These are phyloP conservation scores for Eupeodes luniger DNA, from an alignment of 2,888 invertebrate species.

Conservation along the genomic window DNA sequence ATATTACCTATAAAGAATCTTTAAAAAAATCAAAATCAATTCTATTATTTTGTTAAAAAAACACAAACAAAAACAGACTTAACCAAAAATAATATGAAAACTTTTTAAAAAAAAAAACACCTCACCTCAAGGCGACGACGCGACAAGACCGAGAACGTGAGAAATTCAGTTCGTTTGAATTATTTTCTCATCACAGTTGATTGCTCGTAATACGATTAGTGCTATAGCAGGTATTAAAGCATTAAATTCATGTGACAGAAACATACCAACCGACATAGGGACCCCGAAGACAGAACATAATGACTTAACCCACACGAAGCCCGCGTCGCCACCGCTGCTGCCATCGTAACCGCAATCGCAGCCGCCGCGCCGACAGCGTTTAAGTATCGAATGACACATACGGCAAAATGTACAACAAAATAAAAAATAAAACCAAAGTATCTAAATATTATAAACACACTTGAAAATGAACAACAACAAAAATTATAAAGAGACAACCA, in stretches of 20 bases:
- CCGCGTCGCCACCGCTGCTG: constrained; percentile 57
- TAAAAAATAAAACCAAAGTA: constrained; percentile 43
- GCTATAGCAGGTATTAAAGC: constrained; percentile 83
- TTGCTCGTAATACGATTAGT: constrained; percentile 80
- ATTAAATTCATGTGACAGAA: constrained; percentile 83
- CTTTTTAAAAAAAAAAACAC: constrained; percentile 39
- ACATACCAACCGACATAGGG: constrained; percentile 75
- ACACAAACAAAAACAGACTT: neutral
- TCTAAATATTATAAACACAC: constrained; percentile 66
- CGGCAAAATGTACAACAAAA: constrained; percentile 40
- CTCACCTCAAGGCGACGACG: constrained; percentile 73
- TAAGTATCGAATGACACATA: constrained; percentile 74
- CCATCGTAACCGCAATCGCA: constrained; percentile 51
- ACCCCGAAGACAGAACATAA: constrained; percentile 73
- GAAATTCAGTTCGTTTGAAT: constrained; percentile 79
- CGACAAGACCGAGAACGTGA: constrained; percentile 71
- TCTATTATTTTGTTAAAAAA: constrained; percentile 15
- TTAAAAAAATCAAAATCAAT: constrained; percentile 35
- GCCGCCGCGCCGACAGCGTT: constrained; percentile 66
- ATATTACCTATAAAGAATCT: constrained; percentile 25
- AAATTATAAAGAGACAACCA: constrained; percentile 43
- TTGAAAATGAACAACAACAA: constrained; percentile 42
- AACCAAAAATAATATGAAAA: constrained; percentile 38
- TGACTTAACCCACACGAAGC: constrained; percentile 77
- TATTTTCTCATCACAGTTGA: constrained; percentile 84